phyloP scores from a whole-genome alignment of 2,888 invertebrate species.

The Drosophila meridionalis region DNA sequence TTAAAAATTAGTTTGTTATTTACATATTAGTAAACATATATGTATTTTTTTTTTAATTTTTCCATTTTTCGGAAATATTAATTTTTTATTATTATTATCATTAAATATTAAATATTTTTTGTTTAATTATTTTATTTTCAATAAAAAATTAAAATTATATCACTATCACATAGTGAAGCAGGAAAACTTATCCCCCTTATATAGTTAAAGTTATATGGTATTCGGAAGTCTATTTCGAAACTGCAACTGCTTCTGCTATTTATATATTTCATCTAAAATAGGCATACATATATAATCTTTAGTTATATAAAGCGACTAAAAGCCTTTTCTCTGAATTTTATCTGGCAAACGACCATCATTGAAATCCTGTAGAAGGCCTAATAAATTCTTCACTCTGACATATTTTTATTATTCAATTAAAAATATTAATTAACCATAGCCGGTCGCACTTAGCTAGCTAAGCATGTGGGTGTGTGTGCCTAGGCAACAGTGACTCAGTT shows the following conservation, averaged over 20 bases:
- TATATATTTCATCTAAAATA: not conserved
- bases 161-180: no score
- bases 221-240: not conserved
- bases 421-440: constrained; percentile 6
- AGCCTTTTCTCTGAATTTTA: not conserved
- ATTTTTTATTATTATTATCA: no score
- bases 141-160: no score
- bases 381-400: not conserved
- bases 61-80: no score
- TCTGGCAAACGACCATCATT: not conserved
- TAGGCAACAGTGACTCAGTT: not conserved
- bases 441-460: not conserved
- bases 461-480: not conserved
- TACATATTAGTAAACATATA: no score
- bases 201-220: no score
- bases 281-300: not conserved
- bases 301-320: not conserved
- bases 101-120: no score
- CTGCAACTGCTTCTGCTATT: not conserved
- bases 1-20: no score
- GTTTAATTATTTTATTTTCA: no score
- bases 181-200: no score
- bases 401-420: not conserved
- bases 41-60: no score
- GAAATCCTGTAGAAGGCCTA: not conserved